Evolutionary conservation across 2,888 invertebrate species (phyloP), one percentile per base, ranked within the genome.

Genomic region (Drosophila subquinaria): DNA sequence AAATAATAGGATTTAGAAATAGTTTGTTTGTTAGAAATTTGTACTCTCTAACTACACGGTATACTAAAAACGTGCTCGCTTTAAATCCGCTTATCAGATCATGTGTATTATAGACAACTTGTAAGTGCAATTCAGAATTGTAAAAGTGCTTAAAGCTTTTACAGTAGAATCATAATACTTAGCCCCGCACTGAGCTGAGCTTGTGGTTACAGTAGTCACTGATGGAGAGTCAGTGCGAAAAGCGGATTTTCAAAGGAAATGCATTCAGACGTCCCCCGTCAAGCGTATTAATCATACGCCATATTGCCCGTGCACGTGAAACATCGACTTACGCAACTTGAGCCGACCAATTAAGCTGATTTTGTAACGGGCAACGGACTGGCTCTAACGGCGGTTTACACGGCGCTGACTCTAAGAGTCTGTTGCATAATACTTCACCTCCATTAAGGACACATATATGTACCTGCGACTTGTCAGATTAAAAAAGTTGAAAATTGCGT

Each of bases 211-310:
- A 50, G 20, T 52, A 52, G 15, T 38, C 33, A 13, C 33, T 20
- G 17, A 8, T 5, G 10, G 10, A 1, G 0, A n/a, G 8, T 4
- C 9, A n/a, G 48, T n/a, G 5, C 4, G 0, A 30, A 33, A 50
- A 17, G 11, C 15, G 3, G 11, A 20, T 35, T 35, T 51, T 20
- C 10, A 30, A 2, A 13, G 20, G 43, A 43, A 40, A 55, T 15
- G 30, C 48, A 33, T 17, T 50, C 30, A n/a, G n/a, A 43, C 20
- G n/a, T 36, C 23, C 11, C 10, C 8, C 13, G 10, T 20, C 15
- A 23, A 30, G 4, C 3, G 6, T 43, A 57, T 60, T 40, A 60
- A 38, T 38, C 38, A 69, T 75, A 43, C 69, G 53, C 74, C 53
- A 10, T 15, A 51, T 48, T 27, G 40, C 13, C 47, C 43, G n/a